Evolutionary conservation across 2,797 vertebrate species (phyloP).

Genomic region (Sebastes jordani): DNA sequence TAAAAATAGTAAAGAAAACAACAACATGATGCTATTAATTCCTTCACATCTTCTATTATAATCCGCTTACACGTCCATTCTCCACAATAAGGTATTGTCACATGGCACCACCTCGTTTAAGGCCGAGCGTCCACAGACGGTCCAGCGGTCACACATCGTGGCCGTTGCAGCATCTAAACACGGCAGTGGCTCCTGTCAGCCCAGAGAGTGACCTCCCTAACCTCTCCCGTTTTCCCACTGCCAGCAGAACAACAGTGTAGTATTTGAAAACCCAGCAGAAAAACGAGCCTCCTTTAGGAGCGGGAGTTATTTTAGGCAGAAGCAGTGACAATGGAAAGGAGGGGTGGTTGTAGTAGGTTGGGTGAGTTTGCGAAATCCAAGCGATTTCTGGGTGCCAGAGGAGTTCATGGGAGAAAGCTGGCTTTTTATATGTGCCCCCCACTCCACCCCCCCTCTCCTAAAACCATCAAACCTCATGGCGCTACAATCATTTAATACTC

Average conservation of each 20-base stretch:
- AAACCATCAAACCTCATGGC: conserved; percentile 73
- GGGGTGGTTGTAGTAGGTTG: conserved; percentile 55
- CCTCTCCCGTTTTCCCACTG: conserved; percentile 39
- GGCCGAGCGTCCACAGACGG: conserved; percentile 41
- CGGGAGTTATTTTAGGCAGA: conserved; percentile 63
- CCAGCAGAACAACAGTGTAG: conserved; percentile 57
- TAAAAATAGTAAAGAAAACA: conserved; percentile 3
- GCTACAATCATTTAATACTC: conserved; percentile 77
- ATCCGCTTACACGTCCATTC: conserved; percentile 14
- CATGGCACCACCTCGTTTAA: conserved; percentile 46
- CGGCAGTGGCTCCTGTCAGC: conserved; percentile 47
- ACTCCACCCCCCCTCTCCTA: conserved; percentile 3
- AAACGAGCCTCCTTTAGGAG: conserved; percentile 50
- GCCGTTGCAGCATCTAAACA: conserved; percentile 60
- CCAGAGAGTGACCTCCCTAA: conserved; percentile 49
- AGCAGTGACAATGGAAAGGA: conserved; percentile 61
- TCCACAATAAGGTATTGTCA: conserved; percentile 32
- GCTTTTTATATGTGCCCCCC: conserved; percentile 50
- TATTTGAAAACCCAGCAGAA: conserved; percentile 63
- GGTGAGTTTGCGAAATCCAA: conserved; percentile 67
- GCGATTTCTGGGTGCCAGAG: conserved; percentile 63
- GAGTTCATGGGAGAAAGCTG: conserved; percentile 74
- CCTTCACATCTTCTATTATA: conserved; percentile 10
- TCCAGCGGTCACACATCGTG: conserved; percentile 25
- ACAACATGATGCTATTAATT: conserved; percentile 37